Evolutionary conservation across 2,113 vertebrate species (phyloP).

Genomic region (Odobenus rosmarus): DNA sequence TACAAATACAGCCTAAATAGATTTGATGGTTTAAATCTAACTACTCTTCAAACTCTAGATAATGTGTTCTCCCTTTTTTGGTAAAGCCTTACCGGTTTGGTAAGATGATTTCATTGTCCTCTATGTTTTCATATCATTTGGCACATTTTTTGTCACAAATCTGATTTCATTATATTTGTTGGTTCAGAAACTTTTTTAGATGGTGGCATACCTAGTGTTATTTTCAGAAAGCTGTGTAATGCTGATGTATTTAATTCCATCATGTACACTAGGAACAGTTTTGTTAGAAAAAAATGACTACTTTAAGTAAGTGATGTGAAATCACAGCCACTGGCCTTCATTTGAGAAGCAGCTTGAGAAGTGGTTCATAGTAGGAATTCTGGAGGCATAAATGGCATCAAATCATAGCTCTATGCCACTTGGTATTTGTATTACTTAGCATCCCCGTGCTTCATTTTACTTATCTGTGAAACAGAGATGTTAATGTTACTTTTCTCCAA

Average conservation of each 20-base stretch:
- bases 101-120: background rate
- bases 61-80: background rate
- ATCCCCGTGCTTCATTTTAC: background rate
- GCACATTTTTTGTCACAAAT: slow-evolving; percentile 4
- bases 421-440: background rate
- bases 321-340: background rate
- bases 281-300: background rate
- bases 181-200: background rate
- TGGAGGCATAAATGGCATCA: background rate
- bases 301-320: background rate
- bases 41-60: background rate
- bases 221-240: slow-evolving; percentile 15
- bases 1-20: background rate
- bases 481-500: background rate
- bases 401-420: background rate
- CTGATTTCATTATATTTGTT: background rate
- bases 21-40: background rate
- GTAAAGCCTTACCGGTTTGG: background rate
- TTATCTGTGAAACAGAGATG: background rate
- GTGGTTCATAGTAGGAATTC: background rate
- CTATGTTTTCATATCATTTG: background rate
- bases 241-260: background rate
- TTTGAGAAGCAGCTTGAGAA: background rate
- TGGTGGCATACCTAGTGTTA: background rate
- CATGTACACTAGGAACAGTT: background rate